Evolutionary conservation across 2,113 vertebrate genomes (phyloP).

Genomic region (Gulo gulo): DNA sequence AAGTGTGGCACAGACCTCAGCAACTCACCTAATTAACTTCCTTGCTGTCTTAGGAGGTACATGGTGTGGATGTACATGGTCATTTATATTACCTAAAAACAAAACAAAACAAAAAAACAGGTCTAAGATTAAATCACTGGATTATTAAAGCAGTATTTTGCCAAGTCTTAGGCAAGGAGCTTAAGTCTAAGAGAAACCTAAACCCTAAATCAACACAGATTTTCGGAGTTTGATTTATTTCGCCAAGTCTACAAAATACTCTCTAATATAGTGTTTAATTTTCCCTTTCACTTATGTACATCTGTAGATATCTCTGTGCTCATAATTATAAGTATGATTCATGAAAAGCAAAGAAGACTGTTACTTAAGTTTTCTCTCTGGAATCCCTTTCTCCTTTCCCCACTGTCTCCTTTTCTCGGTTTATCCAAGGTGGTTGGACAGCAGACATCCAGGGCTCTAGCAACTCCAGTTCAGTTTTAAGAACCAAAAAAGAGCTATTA

Average conservation of each 20-base stretch:
- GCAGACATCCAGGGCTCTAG: neutral
- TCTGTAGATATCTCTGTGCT: neutral
- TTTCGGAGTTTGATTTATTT: constrained; percentile 61
- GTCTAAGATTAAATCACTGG: neutral
- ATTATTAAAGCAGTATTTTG: constrained; percentile 29
- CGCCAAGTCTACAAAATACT: neutral
- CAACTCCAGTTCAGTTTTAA: constrained; percentile 15
- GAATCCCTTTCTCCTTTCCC: neutral
- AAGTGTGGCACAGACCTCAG: neutral
- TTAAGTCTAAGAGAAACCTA: constrained; percentile 7
- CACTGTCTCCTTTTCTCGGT: neutral
- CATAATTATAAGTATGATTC: constrained; percentile 28
- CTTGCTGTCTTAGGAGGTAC: neutral
- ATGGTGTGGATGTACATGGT: neutral
- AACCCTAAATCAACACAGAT: constrained; percentile 14
- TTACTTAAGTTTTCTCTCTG: neutral
- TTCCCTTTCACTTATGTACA: constrained; percentile 15
- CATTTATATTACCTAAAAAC: neutral
- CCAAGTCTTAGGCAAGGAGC: neutral
- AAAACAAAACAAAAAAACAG: neutral
- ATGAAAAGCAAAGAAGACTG: neutral
- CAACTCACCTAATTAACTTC: neutral
- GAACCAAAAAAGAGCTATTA: neutral
- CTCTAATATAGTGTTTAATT: constrained; percentile 2
- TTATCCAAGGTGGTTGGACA: neutral